Base-by-base conservation (phyloP, 2,888 invertebrate genomes). In the Magallana nippona region DNA sequence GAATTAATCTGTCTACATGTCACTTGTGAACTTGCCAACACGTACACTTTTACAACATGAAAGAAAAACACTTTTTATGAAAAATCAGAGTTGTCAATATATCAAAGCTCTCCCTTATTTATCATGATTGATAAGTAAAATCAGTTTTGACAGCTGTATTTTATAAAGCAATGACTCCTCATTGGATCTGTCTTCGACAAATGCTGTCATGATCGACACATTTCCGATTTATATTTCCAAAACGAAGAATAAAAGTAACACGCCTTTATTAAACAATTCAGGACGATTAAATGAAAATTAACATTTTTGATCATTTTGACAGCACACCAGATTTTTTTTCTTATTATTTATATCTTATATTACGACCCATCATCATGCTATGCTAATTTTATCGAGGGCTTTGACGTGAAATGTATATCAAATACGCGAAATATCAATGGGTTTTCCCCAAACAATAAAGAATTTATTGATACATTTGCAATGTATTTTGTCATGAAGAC, bases 361-460 rank as follows among this genome's bases (percentile, higher is more conserved):
- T 71, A 27, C 22, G 71, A 71, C 71, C 71, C 32, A 32, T 71
- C 22, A 71, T 71, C 71, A 71, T 22, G 22, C 19, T 27, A 71
- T 71, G 71, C 32, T 71, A 71, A 71, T 71, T 10, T 22, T 22
- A 27, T 32, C 32, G 32, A 71, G 32, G 32, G 22, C 27, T 2
- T 17, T 71, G 19, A 71, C 71, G 71, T 71, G 71, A 22, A 17
- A 13, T 5, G 71, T 27, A 71, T 71, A 22, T 27, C 71, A 71
- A 71, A 32, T 27, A 13, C 22, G 15, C 11, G 27, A 22, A 15
- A 0, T 13, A 32, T 15, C 19, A 15, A 27, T 71, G 44, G 3
- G 3, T 44, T 8, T 44, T 44, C 8, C 8, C 5, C 44, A 44
- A 44, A 44, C 44, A 44, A 44, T 44, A 44, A 44, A 5, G 44